Percentiles rank a stretch among this genome's conserved stretches.
phyloP scores from a whole-genome alignment of 2,797 vertebrate species.

The Lophotriccus pileatus region DNA sequence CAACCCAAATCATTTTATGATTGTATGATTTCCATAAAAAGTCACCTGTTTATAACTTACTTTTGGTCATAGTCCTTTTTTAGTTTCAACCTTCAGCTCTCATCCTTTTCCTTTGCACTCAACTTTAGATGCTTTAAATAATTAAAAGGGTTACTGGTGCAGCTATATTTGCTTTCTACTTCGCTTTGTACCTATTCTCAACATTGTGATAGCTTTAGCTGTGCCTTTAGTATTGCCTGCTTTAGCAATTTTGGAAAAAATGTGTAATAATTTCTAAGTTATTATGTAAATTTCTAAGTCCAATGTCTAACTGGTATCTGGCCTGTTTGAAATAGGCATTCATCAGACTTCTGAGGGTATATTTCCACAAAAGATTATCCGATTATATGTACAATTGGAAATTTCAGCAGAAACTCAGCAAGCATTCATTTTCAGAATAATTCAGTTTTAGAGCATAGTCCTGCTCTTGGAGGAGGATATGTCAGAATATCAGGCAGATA shows the following conservation, averaged over 20 bases:
- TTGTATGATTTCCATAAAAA: not conserved
- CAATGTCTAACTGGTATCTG: not conserved
- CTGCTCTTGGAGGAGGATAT: not conserved
- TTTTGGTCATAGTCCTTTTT: not conserved
- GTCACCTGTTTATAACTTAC: not conserved
- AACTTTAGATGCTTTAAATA: not conserved
- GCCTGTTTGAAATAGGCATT: not conserved
- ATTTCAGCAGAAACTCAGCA: not conserved
- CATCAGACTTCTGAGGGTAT: not conserved
- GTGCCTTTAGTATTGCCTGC: not conserved
- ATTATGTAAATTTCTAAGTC: not conserved
- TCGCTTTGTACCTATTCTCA: not conserved
- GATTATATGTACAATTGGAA: not conserved
- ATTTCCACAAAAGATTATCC: not conserved
- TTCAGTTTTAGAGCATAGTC: not conserved
- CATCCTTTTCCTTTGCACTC: not conserved
- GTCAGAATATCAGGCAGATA: not conserved
- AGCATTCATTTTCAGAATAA: not conserved
- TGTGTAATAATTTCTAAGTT: no score
- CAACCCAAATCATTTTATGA: not conserved
- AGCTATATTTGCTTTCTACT: not conserved
- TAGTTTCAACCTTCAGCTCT: not conserved
- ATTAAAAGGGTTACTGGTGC: not conserved
- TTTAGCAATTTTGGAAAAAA: not conserved
- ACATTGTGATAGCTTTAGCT: not conserved